phyloP scores from a whole-genome alignment of 2,113 vertebrate genomes.

The Caretta caretta region DNA sequence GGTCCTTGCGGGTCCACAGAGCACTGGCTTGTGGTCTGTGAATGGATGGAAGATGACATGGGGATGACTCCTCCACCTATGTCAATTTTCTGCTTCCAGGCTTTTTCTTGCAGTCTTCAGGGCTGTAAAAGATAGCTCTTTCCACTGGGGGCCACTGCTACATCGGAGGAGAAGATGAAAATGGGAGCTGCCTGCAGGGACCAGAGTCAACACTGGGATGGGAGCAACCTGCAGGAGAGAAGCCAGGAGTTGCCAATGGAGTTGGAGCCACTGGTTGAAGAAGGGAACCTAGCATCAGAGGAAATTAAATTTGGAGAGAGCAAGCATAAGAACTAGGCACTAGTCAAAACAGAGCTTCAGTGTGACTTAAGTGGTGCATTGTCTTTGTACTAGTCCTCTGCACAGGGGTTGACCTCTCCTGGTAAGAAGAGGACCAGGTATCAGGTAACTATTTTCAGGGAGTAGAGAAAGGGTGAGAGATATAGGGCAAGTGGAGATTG shows the following conservation, averaged over 20 bases:
- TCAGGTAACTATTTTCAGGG: background rate
- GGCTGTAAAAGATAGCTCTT: background rate
- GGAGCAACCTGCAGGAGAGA: background rate
- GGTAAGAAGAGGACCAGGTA: background rate
- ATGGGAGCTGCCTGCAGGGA: background rate
- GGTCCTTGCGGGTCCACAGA: background rate
- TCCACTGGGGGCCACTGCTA: slow-evolving; percentile 72
- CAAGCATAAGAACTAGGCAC: accelerated
- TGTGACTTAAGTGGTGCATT: background rate
- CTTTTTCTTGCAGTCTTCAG: accelerated
- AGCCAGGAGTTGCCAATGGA: background rate
- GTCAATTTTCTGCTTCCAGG: background rate
- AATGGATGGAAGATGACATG: background rate
- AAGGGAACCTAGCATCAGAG: background rate
- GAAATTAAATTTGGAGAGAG: background rate
- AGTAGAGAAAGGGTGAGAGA: background rate
- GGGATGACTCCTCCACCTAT: background rate
- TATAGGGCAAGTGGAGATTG: background rate
- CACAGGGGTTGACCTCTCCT: background rate
- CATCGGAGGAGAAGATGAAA: slow-evolving; percentile 45
- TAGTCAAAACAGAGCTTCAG: background rate
- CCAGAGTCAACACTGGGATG: background rate
- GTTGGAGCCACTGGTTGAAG: background rate
- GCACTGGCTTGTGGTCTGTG: background rate
- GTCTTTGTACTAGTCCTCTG: background rate